Percentiles rank a stretch among this genome's conserved stretches.
phyloP scores from a whole-genome alignment of 2,797 vertebrate species.

The Pogonophryne albipinna region DNA sequence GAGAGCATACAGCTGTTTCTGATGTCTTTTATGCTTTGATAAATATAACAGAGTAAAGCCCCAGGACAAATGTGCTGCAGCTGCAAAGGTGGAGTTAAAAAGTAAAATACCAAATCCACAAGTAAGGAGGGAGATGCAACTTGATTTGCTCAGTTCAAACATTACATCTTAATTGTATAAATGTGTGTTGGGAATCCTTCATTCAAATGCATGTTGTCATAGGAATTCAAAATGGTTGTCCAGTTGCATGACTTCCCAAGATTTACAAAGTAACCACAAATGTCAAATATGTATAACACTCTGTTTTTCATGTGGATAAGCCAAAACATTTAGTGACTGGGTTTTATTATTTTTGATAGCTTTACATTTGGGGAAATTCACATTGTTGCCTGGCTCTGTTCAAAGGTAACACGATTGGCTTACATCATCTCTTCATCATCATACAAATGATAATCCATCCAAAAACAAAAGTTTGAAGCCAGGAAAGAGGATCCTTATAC shows the following conservation, averaged over 20 bases:
- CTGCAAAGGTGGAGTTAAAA: slow-evolving; percentile 13
- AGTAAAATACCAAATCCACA: not conserved
- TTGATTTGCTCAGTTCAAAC: slow-evolving; percentile 6
- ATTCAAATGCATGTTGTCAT: not conserved
- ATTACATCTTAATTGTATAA: not conserved
- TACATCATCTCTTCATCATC: no score
- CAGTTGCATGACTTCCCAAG: not conserved
- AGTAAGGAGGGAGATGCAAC: not conserved
- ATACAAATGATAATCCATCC: no score
- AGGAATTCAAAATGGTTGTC: not conserved
- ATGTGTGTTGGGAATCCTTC: not conserved
- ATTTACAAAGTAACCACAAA: not conserved
- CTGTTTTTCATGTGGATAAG: not conserved
- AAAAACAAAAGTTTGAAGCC: not conserved
- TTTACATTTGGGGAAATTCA: not conserved
- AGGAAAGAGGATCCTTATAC: not conserved
- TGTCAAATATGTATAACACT: not conserved
- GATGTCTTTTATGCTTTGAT: slow-evolving; percentile 26
- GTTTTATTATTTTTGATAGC: not conserved
- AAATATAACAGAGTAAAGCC: slow-evolving; percentile 15
- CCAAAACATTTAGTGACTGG: not conserved
- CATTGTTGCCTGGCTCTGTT: not conserved
- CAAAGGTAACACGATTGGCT: not conserved
- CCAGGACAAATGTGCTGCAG: slow-evolving; percentile 1
- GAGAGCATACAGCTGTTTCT: slow-evolving; percentile 44